Evolutionary conservation across 2,113 vertebrate genomes (phyloP), one percentile per base, ranked within the genome.

Genomic region (Nipponia nippon): DNA sequence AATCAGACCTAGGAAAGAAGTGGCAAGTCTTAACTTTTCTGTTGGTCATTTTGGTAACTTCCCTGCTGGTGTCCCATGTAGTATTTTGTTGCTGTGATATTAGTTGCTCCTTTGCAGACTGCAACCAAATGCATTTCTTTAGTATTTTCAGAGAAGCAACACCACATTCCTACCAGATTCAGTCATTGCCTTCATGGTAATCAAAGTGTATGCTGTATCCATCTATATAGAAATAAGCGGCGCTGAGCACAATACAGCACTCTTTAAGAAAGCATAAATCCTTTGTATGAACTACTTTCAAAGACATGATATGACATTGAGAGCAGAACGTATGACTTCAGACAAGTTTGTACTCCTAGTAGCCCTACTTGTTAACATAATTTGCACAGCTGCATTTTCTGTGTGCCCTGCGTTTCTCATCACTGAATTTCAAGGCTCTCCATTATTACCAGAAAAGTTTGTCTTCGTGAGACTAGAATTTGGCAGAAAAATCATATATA

Each of bases 91-190:
- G 14, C 62, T 56, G 50, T 77, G 30, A 23, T 62, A 49, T 77
- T 91, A 95, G 78, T 62, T 85, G n/a, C 46, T 93, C 55, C 75
- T 90, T 87, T 96, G 86, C 65, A 91, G 42, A 73, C 66, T 86
- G 38, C 71, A 76, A n/a, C 40, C 61, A 59, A 89, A 11, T 0
- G 5, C 52, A 69, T 73, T 79, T 80, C 46, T 89, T 42, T 79
- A 53, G 29, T 72, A 81, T 91, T 67, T 95, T 88, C 71, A 81
- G 87, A 84, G 83, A 91, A 83, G 32, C 47, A 95, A 56, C 32
- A 84, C 44, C 36, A 79, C 81, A 63, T 89, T 95, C 92, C 79
- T 91, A 70, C 34, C 76, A 89, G 77, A 84, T 96, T 90, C 77
- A 52, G 19, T 91, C 70, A 87, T 65, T 82, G 56, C 44, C 94